A percentile compares a stretch with the other conserved stretches of the same genome.
Conservation (phyloP, 2,113 vertebrate species). For the Nothocercus nigrocapillus region DNA sequence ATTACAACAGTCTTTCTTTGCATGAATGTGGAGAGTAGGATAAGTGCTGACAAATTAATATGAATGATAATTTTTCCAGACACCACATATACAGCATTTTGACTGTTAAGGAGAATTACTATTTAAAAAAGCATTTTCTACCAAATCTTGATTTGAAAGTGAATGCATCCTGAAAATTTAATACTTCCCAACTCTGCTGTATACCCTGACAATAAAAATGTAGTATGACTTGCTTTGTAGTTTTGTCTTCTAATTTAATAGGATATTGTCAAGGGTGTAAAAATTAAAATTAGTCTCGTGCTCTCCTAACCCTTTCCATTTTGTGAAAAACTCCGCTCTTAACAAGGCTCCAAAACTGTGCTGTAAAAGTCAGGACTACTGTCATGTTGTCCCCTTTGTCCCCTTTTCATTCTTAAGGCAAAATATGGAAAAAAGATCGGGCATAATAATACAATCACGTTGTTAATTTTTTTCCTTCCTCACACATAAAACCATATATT, state of each 20-base stretch:
- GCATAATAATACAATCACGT: background rate
- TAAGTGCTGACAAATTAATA: slow-evolving; percentile 26
- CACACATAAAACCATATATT: rapidly evolving
- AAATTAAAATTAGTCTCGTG: background rate
- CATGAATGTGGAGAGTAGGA: background rate
- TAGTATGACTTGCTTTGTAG: background rate
- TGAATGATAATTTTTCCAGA: slow-evolving; percentile 21
- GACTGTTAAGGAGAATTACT: slow-evolving; percentile 38
- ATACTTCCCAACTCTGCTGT: background rate
- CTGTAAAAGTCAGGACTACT: background rate
- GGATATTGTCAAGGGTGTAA: background rate
- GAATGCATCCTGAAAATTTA: slow-evolving; percentile 7
- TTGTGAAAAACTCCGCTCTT: background rate
- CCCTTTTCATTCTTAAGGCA: background rate
- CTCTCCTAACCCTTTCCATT: background rate
- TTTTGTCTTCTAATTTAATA: slow-evolving; percentile 20
- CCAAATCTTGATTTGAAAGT: slow-evolving; percentile 6
- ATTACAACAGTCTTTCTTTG: background rate
- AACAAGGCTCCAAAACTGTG: background rate
- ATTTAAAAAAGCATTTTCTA: slow-evolving; percentile 33
- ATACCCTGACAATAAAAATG: background rate
- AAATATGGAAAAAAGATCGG: background rate
- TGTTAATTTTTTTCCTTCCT: background rate
- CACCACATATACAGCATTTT: background rate
- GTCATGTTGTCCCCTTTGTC: background rate